Conservation (phyloP, 2,797 vertebrate genomes). For the Manis crassicaudata region DNA sequence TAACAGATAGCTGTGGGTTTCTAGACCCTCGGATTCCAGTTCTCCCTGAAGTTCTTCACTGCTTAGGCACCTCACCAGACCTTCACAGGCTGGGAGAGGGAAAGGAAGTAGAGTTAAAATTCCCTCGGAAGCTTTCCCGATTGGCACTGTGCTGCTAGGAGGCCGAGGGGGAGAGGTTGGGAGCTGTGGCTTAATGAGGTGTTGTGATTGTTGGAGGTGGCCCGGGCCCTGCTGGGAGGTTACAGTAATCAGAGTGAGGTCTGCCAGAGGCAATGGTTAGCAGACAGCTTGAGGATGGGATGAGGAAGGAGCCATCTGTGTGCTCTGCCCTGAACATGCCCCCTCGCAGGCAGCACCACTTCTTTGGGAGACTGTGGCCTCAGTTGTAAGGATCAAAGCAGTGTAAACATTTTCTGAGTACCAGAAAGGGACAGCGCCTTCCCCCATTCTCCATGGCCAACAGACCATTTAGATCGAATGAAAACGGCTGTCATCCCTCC, state of each 20-base stretch:
- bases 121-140: neutral
- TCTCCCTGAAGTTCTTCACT: neutral
- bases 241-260: conserved; percentile 30
- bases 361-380: neutral
- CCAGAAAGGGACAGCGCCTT: neutral
- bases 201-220: conserved; percentile 65
- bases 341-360: neutral
- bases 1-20: neutral
- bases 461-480: neutral
- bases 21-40: neutral
- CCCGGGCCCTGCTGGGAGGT: conserved; percentile 55
- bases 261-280: conserved; percentile 52
- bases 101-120: conserved; percentile 48
- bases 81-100: neutral
- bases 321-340: fast-evolving
- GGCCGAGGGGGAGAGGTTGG: neutral
- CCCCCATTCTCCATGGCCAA: neutral
- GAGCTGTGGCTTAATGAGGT: conserved; percentile 48
- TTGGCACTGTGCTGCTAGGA: neutral
- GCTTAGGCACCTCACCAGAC: neutral
- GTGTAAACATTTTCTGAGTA: neutral
- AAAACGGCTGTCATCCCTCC: neutral
- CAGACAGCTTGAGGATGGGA: fast-evolving
- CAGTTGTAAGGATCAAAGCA: neutral
- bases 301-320: neutral